Base-by-base conservation (phyloP, 1,140 invertebrate genomes). In the Nasonia giraulti region DNA sequence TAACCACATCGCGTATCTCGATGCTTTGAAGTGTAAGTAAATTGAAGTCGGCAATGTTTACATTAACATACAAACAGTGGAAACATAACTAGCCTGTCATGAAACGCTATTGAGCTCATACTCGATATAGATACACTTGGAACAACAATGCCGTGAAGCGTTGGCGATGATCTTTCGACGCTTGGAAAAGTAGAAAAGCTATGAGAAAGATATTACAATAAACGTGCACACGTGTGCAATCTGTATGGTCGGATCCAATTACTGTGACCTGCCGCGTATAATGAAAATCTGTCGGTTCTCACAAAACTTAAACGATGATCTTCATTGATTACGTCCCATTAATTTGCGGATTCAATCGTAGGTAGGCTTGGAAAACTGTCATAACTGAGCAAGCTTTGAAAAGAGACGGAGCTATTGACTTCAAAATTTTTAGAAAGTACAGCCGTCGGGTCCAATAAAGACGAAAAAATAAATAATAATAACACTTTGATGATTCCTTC, bases 241-340 rank as follows among this genome's bases (percentile, higher is more conserved):
- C 2, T 55, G 31, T 55, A 50, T 11, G 11, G 5, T 37, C 55
- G 37, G 47, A 79, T 69, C 76, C 66, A 84, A 84, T 84, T 84
- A 84, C n/a, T 62, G 66, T 14, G 75, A 75, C 33, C n/a, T 71
- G 8, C 33, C 33, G 10, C 5, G 33, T 33, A 27, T 31, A 23
- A 40, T 40, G 7, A 47, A 79, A 73, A 71, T 62, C 23, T 40
- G 14, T 23, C 20, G 50, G 75, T 84, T 79, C 66, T 40, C 76
- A 79, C 44, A 68, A 71, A 14, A 79, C 73, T 84, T 73, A 73
- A 79, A 73, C 50, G 62, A 79, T 84, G 62, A 79, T 84, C 44
- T 8, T 11, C 82, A 12, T 8, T 20, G 76, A 47, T 47, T 50
- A 69, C 27, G 37, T 68, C 20, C 40, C 14, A 62, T 83, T 68